Evolutionary conservation across 1,140 invertebrate genomes (phyloP), one percentile per base, ranked within the genome.

Genomic region (Pseudomyrmex concolor): DNA sequence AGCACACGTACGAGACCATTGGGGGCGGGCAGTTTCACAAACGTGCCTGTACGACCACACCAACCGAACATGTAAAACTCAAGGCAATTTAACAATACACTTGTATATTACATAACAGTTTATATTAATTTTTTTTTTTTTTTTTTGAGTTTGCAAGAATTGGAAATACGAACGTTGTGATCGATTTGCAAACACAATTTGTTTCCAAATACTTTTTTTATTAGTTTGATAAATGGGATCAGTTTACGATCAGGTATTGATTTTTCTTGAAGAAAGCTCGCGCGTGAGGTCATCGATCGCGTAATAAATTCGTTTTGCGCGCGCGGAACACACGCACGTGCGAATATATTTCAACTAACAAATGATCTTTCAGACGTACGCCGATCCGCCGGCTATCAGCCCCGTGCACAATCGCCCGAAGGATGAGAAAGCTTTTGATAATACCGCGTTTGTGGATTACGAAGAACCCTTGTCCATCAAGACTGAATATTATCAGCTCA

Each of bases 1-100:
- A 97, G 85, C 96, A 97, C 50, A 96, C 97, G 87, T 97, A 97
- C 90, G 97, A 97, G 90, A 96, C 96, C 25, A 96, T 97, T 8
- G 96, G 96, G 85, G 94, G 95, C 80, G 89, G 88, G 57, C 86
- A 86, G 60, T 91, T 86, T 25, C 91, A 92, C n/a, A 86, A 90
- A 8, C 87, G 87, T 59, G 72, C 91, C 60, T 91, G 91, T 83
- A 81, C 91, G 50, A 72, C 91, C 8, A 86, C 92, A 86, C 89
- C 93, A 86, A 90, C 90, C 48, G 93, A 94, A 93, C 93, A 94
- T 92, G 93, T 94, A 94, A 94, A 93, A 91, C 89, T 93, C 82
- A 91, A 93, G 92, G 92, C 92, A 93, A 92, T 92, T 87, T 89
- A 91, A 86, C 82, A 86, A 90, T 86, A 89, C 55, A 67, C 86